These are phyloP conservation scores for Melanotaenia boesemani DNA, from an alignment of 2,797 vertebrate species.

Conservation along the genomic window DNA sequence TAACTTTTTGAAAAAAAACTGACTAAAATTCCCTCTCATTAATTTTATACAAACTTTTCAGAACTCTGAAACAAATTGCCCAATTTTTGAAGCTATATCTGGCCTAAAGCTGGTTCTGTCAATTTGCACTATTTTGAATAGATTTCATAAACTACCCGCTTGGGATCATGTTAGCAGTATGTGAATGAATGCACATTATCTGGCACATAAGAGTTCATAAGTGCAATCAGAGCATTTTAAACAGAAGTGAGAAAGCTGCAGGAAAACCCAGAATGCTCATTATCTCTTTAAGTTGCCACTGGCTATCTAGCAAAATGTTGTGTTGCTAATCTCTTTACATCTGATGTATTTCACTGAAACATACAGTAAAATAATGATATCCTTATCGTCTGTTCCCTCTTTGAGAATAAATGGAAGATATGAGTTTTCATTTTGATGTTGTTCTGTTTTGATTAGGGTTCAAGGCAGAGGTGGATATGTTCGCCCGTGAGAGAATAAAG, in stretches of 20 bases:
- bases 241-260: conserved; percentile 57
- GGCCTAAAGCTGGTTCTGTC: conserved; percentile 27
- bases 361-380: conserved; percentile 57
- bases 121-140: conserved; percentile 41
- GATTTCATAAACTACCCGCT: conserved; percentile 35
- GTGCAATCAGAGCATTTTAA: conserved; percentile 74
- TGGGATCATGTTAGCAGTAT: conserved; percentile 62
- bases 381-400: conserved; percentile 55
- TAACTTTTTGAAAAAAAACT: too few species aligned
- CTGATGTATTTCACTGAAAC: conserved; percentile 59
- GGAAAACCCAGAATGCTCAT: conserved; percentile 56
- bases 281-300: conserved; percentile 58
- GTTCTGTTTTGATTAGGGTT: conserved; percentile 47
- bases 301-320: conserved; percentile 54
- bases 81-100: conserved; percentile 30
- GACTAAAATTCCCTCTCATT: conserved; percentile 74
- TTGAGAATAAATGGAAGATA: conserved; percentile 41
- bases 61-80: conserved; percentile 15
- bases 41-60: conserved; percentile 44
- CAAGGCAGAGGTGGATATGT: conserved; percentile 69
- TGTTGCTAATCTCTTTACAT: conserved; percentile 60
- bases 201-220: conserved; percentile 56
- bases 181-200: conserved; percentile 67
- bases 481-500: conserved; percentile 62
- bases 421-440: conserved; percentile 40